Base-by-base conservation (phyloP, 53 echinoderm and acorn worm species). In the Luidia sarsii region DNA sequence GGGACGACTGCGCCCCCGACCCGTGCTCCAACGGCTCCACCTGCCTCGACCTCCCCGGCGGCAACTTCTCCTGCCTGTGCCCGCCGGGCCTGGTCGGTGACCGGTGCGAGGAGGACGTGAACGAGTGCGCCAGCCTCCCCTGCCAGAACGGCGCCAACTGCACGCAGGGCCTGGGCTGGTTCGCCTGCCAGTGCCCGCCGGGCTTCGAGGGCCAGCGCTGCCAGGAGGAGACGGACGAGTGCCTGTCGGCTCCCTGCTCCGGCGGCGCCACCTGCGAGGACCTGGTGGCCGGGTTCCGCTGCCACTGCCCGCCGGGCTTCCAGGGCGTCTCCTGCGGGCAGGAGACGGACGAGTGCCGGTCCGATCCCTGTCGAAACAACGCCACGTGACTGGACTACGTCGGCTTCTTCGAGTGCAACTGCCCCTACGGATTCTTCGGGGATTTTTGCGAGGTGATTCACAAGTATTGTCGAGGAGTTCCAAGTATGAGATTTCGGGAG, bases 51-150 rank as follows among this genome's bases (percentile, higher is more conserved):
- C 49, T 67, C 50, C 49, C 57, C 50, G 23, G 68, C 18, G 59
- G 57, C 29, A 69, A 69, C 46, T 82, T 82, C 69, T 57, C 68
- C 69, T 82, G 82, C 48, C n/a, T 64, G 4, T 83, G 83, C n/a
- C 60, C 59, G 2, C 2, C 10, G 0, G 83, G 83, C 4, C 71
- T 60, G 24, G 38, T 71, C 18, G 71, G 83, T 3, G 5, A 20
- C 23, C 1, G 39, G 22, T 83, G 83, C 50, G 49, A 59, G 23
- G 52, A 27, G 9, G 83, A 83, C 20, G 63, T 62, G 2, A 71
- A 83, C 48, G 70, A 83, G 50, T 83, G 83, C 50, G 48, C 70
- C 25, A 38, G 36, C 70, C 33, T 34, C 2, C 71, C 64, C 9
- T 83, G 83, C 35, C 33, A 60, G 20, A 83, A 83, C 31, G 83